A percentile compares a stretch with the other conserved stretches of the same genome.
These are phyloP conservation scores for Silurus aristotelis DNA, from an alignment of 2,797 vertebrate genomes.

Conservation along the genomic window DNA sequence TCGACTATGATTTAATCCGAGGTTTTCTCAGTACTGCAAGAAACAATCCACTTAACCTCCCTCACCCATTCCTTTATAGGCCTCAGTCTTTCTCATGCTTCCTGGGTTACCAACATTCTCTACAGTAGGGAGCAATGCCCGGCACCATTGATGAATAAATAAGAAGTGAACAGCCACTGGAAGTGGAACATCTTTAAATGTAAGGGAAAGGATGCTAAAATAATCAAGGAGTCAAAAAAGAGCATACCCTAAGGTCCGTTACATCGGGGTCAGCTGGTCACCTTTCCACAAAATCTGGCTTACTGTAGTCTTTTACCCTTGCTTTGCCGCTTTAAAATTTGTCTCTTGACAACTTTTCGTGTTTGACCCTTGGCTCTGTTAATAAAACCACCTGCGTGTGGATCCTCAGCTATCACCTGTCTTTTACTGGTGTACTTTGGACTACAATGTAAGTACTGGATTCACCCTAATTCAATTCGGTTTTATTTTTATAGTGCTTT, in stretches of 20 bases:
- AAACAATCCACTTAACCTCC: neutral
- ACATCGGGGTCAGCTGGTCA: neutral
- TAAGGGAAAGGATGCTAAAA: neutral
- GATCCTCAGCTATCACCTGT: neutral
- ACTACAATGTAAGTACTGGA: neutral
- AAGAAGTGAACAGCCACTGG: neutral
- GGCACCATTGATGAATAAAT: conserved; percentile 5
- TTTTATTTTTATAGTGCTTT: too few species aligned
- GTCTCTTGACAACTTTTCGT: neutral
- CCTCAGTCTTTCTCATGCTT: conserved; percentile 3
- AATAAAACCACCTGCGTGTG: neutral
- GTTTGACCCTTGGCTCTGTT: neutral
- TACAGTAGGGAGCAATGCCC: neutral
- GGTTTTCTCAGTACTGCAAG: neutral
- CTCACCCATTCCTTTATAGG: neutral
- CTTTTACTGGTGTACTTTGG: neutral
- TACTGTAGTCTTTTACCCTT: neutral
- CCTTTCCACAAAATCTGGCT: neutral
- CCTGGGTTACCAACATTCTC: neutral
- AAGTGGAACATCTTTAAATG: neutral
- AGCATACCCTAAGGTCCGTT: neutral
- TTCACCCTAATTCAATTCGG: too few species aligned
- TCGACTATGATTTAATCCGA: neutral
- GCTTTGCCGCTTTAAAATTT: neutral
- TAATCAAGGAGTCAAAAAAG: neutral